Evolutionary conservation across 37 sponge, comb jelly and placozoan genomes (phyloP).

Genomic region (Haliclona indistincta): DNA sequence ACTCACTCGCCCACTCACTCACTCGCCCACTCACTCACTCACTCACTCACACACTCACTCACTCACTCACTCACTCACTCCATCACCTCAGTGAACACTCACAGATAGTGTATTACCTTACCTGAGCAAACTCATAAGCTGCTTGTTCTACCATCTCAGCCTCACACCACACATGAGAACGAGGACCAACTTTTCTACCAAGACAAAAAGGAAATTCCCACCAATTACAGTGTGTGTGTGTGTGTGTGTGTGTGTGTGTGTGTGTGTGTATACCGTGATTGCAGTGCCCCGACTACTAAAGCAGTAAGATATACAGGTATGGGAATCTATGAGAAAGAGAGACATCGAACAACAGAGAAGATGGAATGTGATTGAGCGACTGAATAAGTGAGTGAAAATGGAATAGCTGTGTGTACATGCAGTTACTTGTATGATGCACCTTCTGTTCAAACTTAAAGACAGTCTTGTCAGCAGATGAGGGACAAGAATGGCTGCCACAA

Average conservation of each 20-base stretch:
- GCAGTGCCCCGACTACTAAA: constrained; percentile 15
- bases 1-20: no score
- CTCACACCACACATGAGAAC: constrained; percentile 88
- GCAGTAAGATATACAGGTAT: constrained; percentile 90
- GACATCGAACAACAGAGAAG: no score
- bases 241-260: constrained; percentile 57
- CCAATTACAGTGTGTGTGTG: constrained; percentile 39
- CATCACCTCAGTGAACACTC: no score
- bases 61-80: no score
- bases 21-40: no score
- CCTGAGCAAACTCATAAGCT: constrained; percentile 84
- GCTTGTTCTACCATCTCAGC: constrained; percentile 73
- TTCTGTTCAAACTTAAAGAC: constrained; percentile 58
- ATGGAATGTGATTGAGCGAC: no score
- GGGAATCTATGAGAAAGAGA: constrained; percentile 38
- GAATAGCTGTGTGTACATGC: no score
- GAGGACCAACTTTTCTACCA: constrained; percentile 64
- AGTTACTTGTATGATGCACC: no score
- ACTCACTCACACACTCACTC: no score
- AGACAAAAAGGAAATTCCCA: no score
- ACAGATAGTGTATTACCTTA: no score
- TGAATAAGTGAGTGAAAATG: no score
- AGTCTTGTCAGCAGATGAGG: constrained; percentile 1
- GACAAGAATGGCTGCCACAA: background rate
- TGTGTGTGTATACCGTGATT: constrained; percentile 51